Conservation (phyloP, 2,888 invertebrate genomes). For the Lottia gigantea region DNA sequence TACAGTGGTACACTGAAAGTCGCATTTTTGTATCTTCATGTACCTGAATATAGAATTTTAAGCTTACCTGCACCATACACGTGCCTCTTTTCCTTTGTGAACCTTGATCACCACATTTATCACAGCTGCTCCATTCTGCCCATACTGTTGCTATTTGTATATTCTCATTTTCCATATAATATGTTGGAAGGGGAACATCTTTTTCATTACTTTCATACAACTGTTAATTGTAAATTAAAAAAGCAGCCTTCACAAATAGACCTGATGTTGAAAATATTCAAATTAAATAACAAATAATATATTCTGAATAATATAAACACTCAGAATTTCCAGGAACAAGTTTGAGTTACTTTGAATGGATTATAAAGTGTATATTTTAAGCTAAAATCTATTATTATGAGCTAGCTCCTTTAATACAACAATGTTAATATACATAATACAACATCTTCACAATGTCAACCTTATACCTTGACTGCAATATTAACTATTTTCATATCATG, state of each 20-base stretch:
- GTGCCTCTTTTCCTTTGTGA: conserved; percentile 74
- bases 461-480: too few relatives aligned
- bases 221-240: neutral
- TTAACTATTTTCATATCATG: too few relatives aligned
- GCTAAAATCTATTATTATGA: too few relatives aligned
- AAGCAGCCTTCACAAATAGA: too few relatives aligned
- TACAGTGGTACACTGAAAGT: too few relatives aligned
- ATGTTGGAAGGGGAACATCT: conserved; percentile 57
- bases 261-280: neutral
- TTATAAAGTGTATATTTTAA: too few relatives aligned
- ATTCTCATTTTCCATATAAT: conserved; percentile 66
- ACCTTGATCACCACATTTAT: conserved; percentile 74
- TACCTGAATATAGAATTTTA: neutral
- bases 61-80: conserved; percentile 71
- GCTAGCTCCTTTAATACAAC: too few relatives aligned
- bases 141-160: conserved; percentile 71
- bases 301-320: neutral
- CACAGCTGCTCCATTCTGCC: conserved; percentile 77
- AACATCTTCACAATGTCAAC: too few relatives aligned
- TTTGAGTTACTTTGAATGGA: too few relatives aligned
- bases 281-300: neutral
- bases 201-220: neutral
- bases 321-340: too few relatives aligned
- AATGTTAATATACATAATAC: too few relatives aligned
- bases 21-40: too few relatives aligned